Conservation (phyloP, 2,888 invertebrate genomes). For the Hydroisotoma schaefferi region DNA sequence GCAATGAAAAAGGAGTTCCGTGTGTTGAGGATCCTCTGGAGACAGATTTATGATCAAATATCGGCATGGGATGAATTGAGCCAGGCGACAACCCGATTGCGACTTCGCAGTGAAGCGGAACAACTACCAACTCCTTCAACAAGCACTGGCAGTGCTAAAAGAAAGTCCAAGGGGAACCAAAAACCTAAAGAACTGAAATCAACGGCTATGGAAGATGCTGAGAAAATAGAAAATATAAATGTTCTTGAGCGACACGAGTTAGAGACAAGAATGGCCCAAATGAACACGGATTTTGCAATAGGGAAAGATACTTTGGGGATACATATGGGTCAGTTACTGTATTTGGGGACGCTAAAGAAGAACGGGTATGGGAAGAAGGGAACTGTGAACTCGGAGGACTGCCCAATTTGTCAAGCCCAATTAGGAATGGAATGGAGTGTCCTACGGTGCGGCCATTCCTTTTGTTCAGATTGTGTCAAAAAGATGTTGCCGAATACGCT, state of each 20-base stretch:
- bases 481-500: slow-evolving; percentile 32
- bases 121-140: background rate
- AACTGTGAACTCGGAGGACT: slow-evolving; percentile 60
- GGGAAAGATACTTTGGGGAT: slow-evolving; percentile 33
- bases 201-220: slow-evolving; percentile 26
- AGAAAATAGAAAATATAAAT: slow-evolving; percentile 43
- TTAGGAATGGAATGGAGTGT: slow-evolving; percentile 66
- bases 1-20: slow-evolving; percentile 64
- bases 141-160: background rate
- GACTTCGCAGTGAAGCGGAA: slow-evolving; percentile 16
- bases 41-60: slow-evolving; percentile 55
- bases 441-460: slow-evolving; percentile 69
- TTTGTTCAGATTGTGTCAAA: slow-evolving; percentile 56
- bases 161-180: too few species aligned
- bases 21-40: slow-evolving; percentile 52
- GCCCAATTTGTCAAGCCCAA: slow-evolving; percentile 65
- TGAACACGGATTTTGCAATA: slow-evolving; percentile 49
- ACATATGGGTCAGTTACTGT: slow-evolving; percentile 61
- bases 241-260: slow-evolving; percentile 47
- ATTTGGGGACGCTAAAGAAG: slow-evolving; percentile 62
- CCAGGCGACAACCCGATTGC: slow-evolving; percentile 45
- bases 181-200: slow-evolving; percentile 31
- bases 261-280: slow-evolving; percentile 34
- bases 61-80: slow-evolving; percentile 67
- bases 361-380: slow-evolving; percentile 55